phyloP scores from a whole-genome alignment of 2,113 vertebrate species.

The Scytalopus superciliaris region DNA sequence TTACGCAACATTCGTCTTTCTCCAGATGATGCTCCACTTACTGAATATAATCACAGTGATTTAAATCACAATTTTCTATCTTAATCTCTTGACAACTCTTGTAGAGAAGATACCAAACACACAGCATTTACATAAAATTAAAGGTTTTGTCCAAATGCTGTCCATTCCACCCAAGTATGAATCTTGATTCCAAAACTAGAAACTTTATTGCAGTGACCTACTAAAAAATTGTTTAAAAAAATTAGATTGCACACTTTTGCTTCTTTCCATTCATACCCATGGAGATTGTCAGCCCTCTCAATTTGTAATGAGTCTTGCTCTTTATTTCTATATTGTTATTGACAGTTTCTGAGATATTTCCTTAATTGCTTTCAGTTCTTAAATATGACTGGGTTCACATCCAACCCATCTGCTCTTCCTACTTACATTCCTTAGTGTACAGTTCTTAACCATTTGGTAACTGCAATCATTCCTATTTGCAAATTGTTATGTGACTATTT shows the following conservation, averaged over 20 bases:
- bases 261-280: conserved; percentile 7
- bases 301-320: conserved; percentile 10
- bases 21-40: not conserved
- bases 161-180: not conserved
- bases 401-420: not conserved
- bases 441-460: conserved; percentile 33
- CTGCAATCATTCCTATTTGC: not conserved
- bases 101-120: not conserved
- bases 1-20: too few species aligned
- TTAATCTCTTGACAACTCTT: conserved; percentile 2
- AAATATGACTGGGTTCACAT: conserved; percentile 16
- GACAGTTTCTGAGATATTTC: not conserved
- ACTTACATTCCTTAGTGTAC: not conserved
- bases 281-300: not conserved
- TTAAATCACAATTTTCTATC: not conserved
- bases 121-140: not conserved
- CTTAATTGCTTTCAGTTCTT: conserved; percentile 35
- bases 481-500: not conserved
- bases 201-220: not conserved
- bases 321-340: not conserved
- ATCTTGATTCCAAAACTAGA: conserved; percentile 12
- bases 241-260: not conserved
- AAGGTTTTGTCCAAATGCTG: not conserved
- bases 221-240: conserved; percentile 8
- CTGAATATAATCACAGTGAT: not conserved